Conservation (phyloP, 2,888 invertebrate species). For the Folsomia manolachei region DNA sequence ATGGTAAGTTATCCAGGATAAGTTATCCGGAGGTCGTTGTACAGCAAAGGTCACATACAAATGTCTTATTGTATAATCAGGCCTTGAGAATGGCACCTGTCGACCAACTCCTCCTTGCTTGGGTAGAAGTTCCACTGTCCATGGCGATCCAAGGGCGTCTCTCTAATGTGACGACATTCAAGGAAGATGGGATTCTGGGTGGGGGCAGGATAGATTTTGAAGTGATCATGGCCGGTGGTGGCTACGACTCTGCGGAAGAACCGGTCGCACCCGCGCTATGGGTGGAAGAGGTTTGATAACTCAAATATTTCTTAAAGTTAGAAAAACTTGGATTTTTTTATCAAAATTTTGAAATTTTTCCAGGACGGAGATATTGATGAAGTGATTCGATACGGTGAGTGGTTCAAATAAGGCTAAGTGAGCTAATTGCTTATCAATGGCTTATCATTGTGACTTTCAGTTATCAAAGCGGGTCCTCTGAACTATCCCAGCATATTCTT, state of each 20-base stretch:
- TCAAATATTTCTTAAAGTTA: too few relatives aligned
- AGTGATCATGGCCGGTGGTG: constrained; percentile 27
- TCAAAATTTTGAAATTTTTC: not conserved
- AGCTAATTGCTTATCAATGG: too few relatives aligned
- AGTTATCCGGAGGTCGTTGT: not conserved
- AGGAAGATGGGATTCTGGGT: constrained; percentile 29
- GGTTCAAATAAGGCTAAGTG: too few relatives aligned
- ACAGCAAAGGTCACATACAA: not conserved
- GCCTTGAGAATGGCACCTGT: constrained; percentile 28
- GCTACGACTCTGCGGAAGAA: constrained; percentile 27
- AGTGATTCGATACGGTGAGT: constrained; percentile 30
- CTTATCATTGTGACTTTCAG: too few relatives aligned
- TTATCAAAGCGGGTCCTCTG: constrained; percentile 29
- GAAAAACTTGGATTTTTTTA: not conserved
- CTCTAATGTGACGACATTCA: constrained; percentile 12
- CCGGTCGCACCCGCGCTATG: constrained; percentile 28
- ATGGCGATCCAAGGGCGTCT: constrained; percentile 28
- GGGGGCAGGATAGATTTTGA: constrained; percentile 29
- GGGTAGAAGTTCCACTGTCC: constrained; percentile 32
- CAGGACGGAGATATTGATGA: constrained; percentile 38
- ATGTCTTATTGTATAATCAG: constrained; percentile 5
- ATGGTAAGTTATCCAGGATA: constrained; percentile 21
- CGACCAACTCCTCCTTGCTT: constrained; percentile 25
- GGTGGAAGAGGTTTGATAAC: constrained; percentile 29
- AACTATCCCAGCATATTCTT: constrained; percentile 37